Evolutionary conservation across 2,113 vertebrate genomes (phyloP), one percentile per base, ranked within the genome.

Genomic region (Meriones unguiculatus): DNA sequence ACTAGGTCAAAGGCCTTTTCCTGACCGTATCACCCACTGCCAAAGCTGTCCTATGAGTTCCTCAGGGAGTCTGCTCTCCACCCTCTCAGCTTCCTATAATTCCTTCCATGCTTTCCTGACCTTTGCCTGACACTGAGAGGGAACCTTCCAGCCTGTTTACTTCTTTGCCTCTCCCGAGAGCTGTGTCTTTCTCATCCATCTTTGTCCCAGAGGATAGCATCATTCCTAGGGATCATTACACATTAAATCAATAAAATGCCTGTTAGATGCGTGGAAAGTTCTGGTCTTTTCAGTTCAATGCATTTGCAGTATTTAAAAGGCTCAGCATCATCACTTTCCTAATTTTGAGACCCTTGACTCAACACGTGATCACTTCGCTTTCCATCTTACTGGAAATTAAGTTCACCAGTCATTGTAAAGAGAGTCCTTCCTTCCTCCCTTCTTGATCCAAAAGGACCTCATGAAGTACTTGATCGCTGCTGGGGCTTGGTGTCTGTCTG

Each of bases 171-270:
- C 28, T 81, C 22, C 70, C 46, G 28, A n/a, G 12, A 82, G 2
- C 62, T 89, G 8, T 17, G 28, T 50, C 70, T 86, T 81, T 78
- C 76, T 69, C 64, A 54, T 8, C 93, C 28, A 32, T 77, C 84
- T 72, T 76, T 77, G 30, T 24, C 35, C 59, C 12, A 46, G 80
- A 87, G 38, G 10, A 73, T 62, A 80, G 67, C 85, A 81, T 57
- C 57, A 12, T 88, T 75, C 67, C 81, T 64, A 87, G 86, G 35
- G 32, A 81, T 78, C 84, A 25, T 78, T 50, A 69, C 46, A 32
- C 50, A 96, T 90, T 62, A 54, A 90, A 69, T 93, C 62, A 69
- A 62, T 17, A 46, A 81, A 50, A 67, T 54, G 62, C 57, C 88
- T 86, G 4, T 62, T 95, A 24, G 70, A 41, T 69, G 12, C 70